Evolutionary conservation across 2,797 vertebrate species (phyloP).

Genomic region (Gobio occitaniae): DNA sequence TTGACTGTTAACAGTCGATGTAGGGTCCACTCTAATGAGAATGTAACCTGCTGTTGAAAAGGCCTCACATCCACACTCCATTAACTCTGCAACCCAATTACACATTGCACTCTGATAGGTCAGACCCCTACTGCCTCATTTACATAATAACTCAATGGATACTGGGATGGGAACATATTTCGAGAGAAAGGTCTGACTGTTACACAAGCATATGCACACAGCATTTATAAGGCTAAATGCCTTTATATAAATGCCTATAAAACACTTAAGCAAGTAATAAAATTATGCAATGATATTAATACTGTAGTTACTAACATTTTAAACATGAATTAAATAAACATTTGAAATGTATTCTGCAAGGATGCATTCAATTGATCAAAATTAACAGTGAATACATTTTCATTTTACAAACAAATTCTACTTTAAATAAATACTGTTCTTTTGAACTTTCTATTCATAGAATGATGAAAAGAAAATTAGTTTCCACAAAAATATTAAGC

Average conservation of each 20-base stretch:
- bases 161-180: conserved; percentile 51
- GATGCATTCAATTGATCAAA: too few relatives aligned
- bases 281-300: background rate
- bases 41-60: conserved; percentile 59
- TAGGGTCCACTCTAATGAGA: conserved; percentile 61
- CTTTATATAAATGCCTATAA: background rate
- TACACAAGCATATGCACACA: background rate
- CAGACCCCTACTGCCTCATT: conserved; percentile 69
- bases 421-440: too few relatives aligned
- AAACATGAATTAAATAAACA: background rate
- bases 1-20: conserved; percentile 56
- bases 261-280: background rate
- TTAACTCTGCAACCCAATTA: conserved; percentile 80
- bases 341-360: background rate
- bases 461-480: too few relatives aligned
- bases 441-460: too few relatives aligned
- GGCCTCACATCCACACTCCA: conserved; percentile 68
- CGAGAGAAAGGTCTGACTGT: conserved; percentile 10
- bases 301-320: background rate
- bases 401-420: too few relatives aligned
- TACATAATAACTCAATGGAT: conserved; percentile 70
- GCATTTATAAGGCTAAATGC: conserved; percentile 21
- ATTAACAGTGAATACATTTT: too few relatives aligned
- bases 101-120: conserved; percentile 72
- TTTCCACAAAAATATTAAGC: background rate